Evolutionary conservation across 2,888 invertebrate species (phyloP), one percentile per base, ranked within the genome.

Genomic region (Drosophila anceps): DNA sequence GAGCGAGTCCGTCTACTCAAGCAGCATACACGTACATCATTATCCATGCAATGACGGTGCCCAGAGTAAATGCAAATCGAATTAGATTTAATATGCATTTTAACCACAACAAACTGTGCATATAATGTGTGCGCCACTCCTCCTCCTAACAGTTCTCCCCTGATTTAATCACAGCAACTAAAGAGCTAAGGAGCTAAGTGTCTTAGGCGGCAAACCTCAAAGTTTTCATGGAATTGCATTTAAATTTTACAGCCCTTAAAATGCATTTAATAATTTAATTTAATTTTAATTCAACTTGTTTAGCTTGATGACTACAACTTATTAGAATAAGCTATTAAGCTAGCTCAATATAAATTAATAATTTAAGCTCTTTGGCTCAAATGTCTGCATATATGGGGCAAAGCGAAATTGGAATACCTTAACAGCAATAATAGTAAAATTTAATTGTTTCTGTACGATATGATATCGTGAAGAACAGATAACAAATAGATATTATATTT

Each of bases 1-100:
- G 44, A 60, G 63, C 62, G 29, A 1, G 39, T 41, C 10, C 29
- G 15, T n/a, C 27, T 24, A 12, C 29, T 24, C 24, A 24, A 24
- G 24, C 24, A 12, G 24, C 12, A 46, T 10, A 50, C 27, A 39
- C 54, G 27, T 55, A 61, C 72, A 69, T 88, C 79, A 75, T 81
- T 79, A 84, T 76, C 76, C 61, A 72, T 73, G 73, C 68, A 69
- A 65, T 53, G 64, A 29, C 31, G 66, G 37, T 58, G 46, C 33
- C 44, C 62, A 50, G 27, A 69, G 69, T 72, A 73, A 84, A 84
- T 88, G 76, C 74, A 84, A 84, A 84, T 84, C 85, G 76, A 82
- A 84, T 84, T 82, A 82, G 77, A 85, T 88, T 90, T 84, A 88
- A 84, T 90, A 88, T 90, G 77, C 90, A 75, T 59, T 63, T 69